Percentiles rank a stretch among this genome's conserved stretches.
These are phyloP conservation scores for Oegoconia quadripuncta DNA, from an alignment of 2,888 invertebrate species.

Conservation along the genomic window DNA sequence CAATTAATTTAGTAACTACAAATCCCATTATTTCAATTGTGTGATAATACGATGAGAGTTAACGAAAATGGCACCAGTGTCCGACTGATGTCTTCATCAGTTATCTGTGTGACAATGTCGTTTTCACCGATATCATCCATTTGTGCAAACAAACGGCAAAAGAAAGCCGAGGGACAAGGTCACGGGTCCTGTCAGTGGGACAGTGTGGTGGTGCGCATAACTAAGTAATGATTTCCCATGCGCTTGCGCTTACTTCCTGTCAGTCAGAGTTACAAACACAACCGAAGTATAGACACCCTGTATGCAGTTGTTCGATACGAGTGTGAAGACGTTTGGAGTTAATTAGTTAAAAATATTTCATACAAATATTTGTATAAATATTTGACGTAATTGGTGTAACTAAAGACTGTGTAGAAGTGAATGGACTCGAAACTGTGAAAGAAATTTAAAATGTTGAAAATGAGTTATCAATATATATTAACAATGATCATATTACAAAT, in stretches of 20 bases:
- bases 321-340: neutral
- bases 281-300: constrained; percentile 14
- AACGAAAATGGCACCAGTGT: too few species aligned
- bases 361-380: too few species aligned
- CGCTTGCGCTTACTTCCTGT: constrained; percentile 30
- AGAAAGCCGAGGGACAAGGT: constrained; percentile 58
- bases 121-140: neutral
- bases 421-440: neutral
- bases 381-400: too few species aligned
- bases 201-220: constrained; percentile 47
- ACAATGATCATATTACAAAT: constrained; percentile 34
- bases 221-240: constrained; percentile 30
- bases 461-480: constrained; percentile 17
- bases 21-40: too few species aligned
- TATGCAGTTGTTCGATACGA: neutral
- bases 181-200: constrained; percentile 57
- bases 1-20: too few species aligned
- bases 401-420: too few species aligned
- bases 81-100: too few species aligned
- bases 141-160: constrained; percentile 30
- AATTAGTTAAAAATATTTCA: too few species aligned
- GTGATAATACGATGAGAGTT: too few species aligned
- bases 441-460: neutral
- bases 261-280: constrained; percentile 21
- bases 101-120: neutral